phyloP scores from a whole-genome alignment of 2,113 vertebrate genomes.

The Apistogramma diplotaenia region DNA sequence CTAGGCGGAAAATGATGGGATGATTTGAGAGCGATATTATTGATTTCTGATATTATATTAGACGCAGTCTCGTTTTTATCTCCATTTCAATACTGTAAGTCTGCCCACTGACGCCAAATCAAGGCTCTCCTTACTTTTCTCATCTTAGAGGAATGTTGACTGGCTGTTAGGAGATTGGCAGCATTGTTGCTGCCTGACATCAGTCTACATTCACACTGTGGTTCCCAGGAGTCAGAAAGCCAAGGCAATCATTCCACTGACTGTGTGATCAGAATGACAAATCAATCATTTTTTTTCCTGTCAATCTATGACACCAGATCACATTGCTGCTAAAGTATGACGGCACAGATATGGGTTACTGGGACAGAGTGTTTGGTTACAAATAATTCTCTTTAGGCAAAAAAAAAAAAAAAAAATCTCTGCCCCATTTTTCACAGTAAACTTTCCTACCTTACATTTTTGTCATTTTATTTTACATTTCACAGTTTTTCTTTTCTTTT shows the following conservation, averaged over 20 bases:
- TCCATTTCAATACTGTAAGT: constrained; percentile 7
- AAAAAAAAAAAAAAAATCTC: constrained; percentile 32
- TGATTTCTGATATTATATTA: constrained; percentile 38
- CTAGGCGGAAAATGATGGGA: constrained; percentile 2
- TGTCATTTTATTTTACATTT: constrained; percentile 18
- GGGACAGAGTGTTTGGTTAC: constrained; percentile 45
- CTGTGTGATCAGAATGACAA: constrained; percentile 62
- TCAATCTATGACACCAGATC: constrained; percentile 49
- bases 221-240: constrained; percentile 54
- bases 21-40: constrained; percentile 7
- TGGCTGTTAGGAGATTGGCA: constrained; percentile 61
- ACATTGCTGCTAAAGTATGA: constrained; percentile 25
- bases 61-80: constrained; percentile 15
- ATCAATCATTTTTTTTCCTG: constrained; percentile 60
- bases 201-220: constrained; percentile 53
- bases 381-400: constrained; percentile 38
- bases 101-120: background rate
- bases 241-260: constrained; percentile 49
- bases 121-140: constrained; percentile 41
- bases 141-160: constrained; percentile 72
- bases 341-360: constrained; percentile 62
- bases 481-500: constrained; percentile 38
- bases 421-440: constrained; percentile 47
- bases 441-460: constrained; percentile 55
- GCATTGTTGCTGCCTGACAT: constrained; percentile 63